Conservation (phyloP, 2,888 invertebrate genomes). For the Argyresthia goedartella region DNA sequence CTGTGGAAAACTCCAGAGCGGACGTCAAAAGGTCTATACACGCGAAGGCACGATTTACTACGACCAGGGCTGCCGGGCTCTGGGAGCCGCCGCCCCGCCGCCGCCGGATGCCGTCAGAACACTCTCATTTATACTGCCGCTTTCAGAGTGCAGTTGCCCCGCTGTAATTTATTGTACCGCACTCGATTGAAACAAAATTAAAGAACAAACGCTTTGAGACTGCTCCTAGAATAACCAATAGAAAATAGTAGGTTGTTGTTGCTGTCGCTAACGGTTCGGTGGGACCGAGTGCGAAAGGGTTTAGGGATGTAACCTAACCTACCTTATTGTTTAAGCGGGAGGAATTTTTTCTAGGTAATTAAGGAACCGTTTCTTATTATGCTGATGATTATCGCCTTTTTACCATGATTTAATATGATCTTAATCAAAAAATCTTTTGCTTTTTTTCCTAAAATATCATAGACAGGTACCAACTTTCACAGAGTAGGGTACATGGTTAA, state of each 20-base stretch:
- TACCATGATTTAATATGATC: too few relatives aligned
- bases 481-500: too few relatives aligned
- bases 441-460: too few relatives aligned
- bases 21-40: constrained; percentile 13
- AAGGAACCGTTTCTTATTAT: too few relatives aligned
- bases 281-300: too few relatives aligned
- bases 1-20: constrained; percentile 10
- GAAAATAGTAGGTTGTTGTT: not conserved
- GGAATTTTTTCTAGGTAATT: too few relatives aligned
- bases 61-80: constrained; percentile 11
- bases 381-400: too few relatives aligned
- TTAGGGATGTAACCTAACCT: too few relatives aligned
- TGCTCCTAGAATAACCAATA: not conserved
- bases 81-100: constrained; percentile 10
- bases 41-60: constrained; percentile 21
- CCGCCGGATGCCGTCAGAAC: constrained; percentile 7
- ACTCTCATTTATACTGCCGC: constrained; percentile 5
- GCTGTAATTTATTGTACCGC: constrained; percentile 3
- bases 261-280: not conserved
- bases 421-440: too few relatives aligned
- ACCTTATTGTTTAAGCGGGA: too few relatives aligned
- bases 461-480: too few relatives aligned
- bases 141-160: constrained; percentile 4
- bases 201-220: not conserved
- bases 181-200: constrained; percentile 4